Conservation (phyloP, 2,888 invertebrate species). For the Acleris literana region DNA sequence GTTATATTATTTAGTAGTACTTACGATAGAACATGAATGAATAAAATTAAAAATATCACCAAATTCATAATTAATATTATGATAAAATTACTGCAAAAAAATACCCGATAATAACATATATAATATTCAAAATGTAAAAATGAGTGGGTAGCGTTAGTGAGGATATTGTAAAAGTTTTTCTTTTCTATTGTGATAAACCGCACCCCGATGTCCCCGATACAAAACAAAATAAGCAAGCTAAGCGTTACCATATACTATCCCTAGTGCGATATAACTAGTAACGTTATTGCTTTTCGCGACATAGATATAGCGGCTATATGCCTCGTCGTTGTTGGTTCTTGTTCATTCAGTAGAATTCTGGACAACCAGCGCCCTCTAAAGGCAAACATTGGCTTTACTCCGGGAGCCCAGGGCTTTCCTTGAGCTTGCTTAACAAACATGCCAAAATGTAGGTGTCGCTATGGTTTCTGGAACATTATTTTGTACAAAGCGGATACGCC, state of each 20-base stretch:
- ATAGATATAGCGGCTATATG: not conserved
- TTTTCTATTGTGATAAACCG: conserved; percentile 4
- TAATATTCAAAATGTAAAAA: too few species aligned
- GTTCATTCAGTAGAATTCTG: conserved; percentile 17
- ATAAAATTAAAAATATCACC: too few species aligned
- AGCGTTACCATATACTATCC: conserved; percentile 5
- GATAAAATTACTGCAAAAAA: too few species aligned
- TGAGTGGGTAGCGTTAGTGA: not conserved
- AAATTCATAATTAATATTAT: too few species aligned
- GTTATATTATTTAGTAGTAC: too few species aligned
- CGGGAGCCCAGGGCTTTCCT: too few species aligned
- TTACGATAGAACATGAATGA: too few species aligned
- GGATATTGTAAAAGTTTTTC: not conserved
- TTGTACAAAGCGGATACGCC: too few species aligned
- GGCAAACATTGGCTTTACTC: not conserved
- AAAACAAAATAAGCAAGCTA: not conserved
- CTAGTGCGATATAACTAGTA: conserved; percentile 16
- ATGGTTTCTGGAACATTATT: not conserved
- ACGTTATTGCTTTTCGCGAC: conserved; percentile 15
- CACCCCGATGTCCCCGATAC: not conserved
- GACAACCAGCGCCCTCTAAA: conserved; percentile 16
- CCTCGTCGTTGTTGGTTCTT: not conserved
- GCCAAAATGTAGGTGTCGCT: conserved; percentile 29
- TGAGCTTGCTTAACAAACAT: not conserved
- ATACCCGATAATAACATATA: too few species aligned